These are phyloP conservation scores for Drosophila varians DNA, from an alignment of 1,140 invertebrate species.

Conservation along the genomic window DNA sequence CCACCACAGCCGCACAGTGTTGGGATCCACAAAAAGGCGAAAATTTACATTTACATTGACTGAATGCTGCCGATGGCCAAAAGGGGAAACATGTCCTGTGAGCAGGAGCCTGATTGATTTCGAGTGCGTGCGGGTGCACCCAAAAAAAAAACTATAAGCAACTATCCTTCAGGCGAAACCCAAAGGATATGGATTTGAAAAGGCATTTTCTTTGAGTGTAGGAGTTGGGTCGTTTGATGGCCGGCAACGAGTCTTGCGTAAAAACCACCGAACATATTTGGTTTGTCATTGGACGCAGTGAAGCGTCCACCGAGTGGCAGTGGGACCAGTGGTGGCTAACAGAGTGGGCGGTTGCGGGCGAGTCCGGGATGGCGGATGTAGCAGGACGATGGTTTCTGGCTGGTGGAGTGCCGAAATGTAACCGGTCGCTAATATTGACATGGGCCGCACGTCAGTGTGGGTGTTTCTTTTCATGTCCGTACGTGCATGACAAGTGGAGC, in stretches of 20 bases:
- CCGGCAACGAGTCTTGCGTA: conserved; percentile 59
- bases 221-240: conserved; percentile 9
- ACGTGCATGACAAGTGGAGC: conserved; percentile 60
- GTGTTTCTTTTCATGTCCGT: conserved; percentile 69
- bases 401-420: conserved; percentile 66
- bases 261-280: conserved; percentile 83
- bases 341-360: background rate
- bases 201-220: background rate
- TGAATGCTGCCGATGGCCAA: conserved; percentile 57
- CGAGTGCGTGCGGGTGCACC: conserved; percentile 44
- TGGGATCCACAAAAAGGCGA: conserved; percentile 62
- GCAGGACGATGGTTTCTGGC: conserved; percentile 24
- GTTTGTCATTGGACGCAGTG: conserved; percentile 79
- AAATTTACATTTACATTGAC: conserved; percentile 82
- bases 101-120: conserved; percentile 66
- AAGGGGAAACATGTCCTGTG: conserved; percentile 44
- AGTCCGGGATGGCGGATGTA: background rate
- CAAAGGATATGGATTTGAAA: background rate
- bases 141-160: no score
- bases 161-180: no score
- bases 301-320: conserved; percentile 41
- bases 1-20: conserved; percentile 21
- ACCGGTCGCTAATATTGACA: conserved; percentile 72
- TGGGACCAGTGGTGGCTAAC: background rate
- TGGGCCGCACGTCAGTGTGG: conserved; percentile 48